Base-by-base conservation (phyloP, 2,113 vertebrate genomes). In the Numida meleagris region DNA sequence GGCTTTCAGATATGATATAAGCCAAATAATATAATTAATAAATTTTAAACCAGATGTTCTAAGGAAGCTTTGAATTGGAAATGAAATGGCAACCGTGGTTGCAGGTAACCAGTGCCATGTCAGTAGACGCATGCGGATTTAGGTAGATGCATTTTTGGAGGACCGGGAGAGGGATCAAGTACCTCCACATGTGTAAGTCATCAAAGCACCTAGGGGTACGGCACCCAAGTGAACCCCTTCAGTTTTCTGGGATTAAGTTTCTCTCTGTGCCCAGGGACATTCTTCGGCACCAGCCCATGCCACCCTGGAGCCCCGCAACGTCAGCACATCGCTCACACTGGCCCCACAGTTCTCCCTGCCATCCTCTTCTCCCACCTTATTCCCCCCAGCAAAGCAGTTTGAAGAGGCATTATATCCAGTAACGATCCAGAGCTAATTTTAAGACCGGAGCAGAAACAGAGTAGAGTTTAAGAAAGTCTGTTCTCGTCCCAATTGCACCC, bases 381-480 rank as follows among this genome's bases (percentile, higher is more conserved):
- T 12, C 34, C 43, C 46, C 19, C 25, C 68, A 10, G 72, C 6
- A 63, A 19, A 46, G 43, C 67, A 33, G 48, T 59, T 48, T 8
- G 82, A 43, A 29, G 38, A 42, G 13, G 4, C 14, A 42, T 33
- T 58, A 9, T 0, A 27, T 27, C 29, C 89, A n/a, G 46, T 82
- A 78, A 0, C n/a, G 7, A 1, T 1, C 45, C 19, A 9, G 45
- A 23, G 46, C 14, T 17, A 3, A 40, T 18, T 71, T 45, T 55
- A 2, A 63, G 19, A 11, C 71, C 75, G 0, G 55, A 19, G 16
- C 62, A 36, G 20, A 53, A 18, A 1, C 14, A 10, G 43, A 53
- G n/a, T 29, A 0, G 1, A 5, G 1, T n/a, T 58, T 20, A 0
- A 13, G 3, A 1, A 14, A 61, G 9, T 3, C 63, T 1, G 4